Percentiles rank a stretch among this genome's conserved stretches.
Conservation (phyloP, 2,888 invertebrate species). For the Seira musarum region DNA sequence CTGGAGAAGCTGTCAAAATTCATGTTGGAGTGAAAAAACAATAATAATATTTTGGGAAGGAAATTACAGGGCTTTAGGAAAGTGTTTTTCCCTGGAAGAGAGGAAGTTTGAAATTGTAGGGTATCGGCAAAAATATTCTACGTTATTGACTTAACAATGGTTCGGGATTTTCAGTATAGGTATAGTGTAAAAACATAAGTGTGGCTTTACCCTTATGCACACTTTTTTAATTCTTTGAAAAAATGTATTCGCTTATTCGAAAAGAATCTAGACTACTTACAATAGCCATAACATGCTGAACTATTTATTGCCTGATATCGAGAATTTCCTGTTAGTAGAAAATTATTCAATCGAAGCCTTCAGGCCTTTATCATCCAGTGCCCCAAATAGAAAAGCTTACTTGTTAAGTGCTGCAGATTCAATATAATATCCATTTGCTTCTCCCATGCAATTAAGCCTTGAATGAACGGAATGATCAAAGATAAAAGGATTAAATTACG, state of each 20-base stretch:
- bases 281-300: no score
- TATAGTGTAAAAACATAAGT: no score
- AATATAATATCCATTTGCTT: background rate
- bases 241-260: no score
- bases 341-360: background rate
- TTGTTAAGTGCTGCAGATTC: background rate
- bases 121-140: slow-evolving; percentile 13
- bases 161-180: no score
- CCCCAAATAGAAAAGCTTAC: background rate
- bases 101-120: slow-evolving; percentile 58
- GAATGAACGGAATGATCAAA: background rate
- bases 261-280: no score
- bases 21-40: slow-evolving; percentile 32
- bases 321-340: background rate
- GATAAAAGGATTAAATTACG: slow-evolving; percentile 61
- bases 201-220: no score
- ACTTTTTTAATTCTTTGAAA: no score
- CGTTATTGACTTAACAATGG: no score
- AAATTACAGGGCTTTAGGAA: slow-evolving; percentile 32
- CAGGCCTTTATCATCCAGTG: background rate
- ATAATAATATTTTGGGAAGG: slow-evolving; percentile 29
- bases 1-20: slow-evolving; percentile 52
- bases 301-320: no score
- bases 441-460: background rate
- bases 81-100: slow-evolving; percentile 17